These are phyloP conservation scores for Aphelinus certus DNA, from an alignment of 1,140 invertebrate genomes.

Conservation along the genomic window DNA sequence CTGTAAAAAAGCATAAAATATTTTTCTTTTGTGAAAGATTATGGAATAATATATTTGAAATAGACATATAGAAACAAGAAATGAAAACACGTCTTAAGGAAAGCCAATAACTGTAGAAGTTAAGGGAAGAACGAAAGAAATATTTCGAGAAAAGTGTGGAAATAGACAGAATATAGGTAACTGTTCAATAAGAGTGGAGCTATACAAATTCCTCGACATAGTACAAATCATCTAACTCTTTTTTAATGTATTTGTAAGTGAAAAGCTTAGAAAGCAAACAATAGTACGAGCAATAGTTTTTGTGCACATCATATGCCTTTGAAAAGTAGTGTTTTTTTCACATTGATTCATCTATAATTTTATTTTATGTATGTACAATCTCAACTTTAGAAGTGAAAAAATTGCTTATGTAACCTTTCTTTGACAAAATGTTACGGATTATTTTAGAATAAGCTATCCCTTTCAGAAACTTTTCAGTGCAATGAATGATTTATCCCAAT, in stretches of 20 bases:
- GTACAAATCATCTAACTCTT: slow-evolving; percentile 64
- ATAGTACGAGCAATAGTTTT: slow-evolving; percentile 49
- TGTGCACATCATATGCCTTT: slow-evolving; percentile 40
- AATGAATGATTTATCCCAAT: no score
- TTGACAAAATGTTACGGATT: no score
- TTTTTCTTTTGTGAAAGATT: not conserved
- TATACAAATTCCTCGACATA: slow-evolving; percentile 65
- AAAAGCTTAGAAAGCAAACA: slow-evolving; percentile 44
- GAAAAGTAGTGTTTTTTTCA: no score
- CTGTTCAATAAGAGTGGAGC: slow-evolving; percentile 47
- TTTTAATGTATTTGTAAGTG: slow-evolving; percentile 57
- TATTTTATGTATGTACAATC: not conserved
- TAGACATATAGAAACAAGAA: slow-evolving; percentile 17
- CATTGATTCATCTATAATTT: no score
- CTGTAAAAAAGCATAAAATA: no score
- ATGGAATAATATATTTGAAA: slow-evolving; percentile 11
- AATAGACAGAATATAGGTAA: slow-evolving; percentile 43
- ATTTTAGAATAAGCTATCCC: no score
- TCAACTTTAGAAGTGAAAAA: not conserved
- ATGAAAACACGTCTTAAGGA: slow-evolving; percentile 29
- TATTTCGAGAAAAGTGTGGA: slow-evolving; percentile 38
- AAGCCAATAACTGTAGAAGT: slow-evolving; percentile 38
- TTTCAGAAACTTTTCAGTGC: no score
- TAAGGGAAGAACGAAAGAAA: slow-evolving; percentile 41
- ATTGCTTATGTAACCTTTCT: no score